Percentiles rank a stretch among this genome's conserved stretches.
Conservation (phyloP, 2,113 vertebrate species). For the Apistogramma diplotaenia region DNA sequence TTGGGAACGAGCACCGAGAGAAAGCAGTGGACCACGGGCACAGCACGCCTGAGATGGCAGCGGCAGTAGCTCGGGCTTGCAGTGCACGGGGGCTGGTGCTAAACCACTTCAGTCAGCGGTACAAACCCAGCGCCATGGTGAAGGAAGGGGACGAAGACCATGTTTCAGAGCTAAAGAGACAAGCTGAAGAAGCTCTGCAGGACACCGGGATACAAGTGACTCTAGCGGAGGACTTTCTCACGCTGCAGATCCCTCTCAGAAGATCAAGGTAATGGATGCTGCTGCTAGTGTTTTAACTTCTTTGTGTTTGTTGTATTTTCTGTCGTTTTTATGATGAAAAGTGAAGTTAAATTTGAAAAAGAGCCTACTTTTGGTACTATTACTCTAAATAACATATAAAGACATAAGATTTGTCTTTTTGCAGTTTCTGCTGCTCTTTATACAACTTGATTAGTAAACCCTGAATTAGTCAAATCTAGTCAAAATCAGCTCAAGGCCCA, state of each 20-base stretch:
- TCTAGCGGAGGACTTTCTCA: constrained; percentile 90
- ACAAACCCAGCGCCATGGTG: constrained; percentile 73
- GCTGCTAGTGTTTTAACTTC: neutral
- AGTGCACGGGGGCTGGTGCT: constrained; percentile 75
- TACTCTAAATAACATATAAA: too few species aligned
- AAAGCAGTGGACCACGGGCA: constrained; percentile 88
- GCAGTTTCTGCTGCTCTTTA: neutral
- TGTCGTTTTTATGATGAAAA: neutral
- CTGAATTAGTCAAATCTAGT: neutral
- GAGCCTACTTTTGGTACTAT: neutral
- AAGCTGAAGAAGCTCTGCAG: constrained; percentile 77
- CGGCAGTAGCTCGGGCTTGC: constrained; percentile 79
- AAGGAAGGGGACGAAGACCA: constrained; percentile 72
- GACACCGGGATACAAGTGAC: constrained; percentile 76
- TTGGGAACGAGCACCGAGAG: constrained; percentile 82
- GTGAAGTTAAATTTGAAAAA: neutral
- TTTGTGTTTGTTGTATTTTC: neutral
- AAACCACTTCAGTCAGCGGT: constrained; percentile 92
- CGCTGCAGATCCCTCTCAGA: constrained; percentile 77
- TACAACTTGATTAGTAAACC: neutral
- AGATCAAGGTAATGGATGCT: constrained; percentile 34
- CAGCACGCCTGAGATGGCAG: constrained; percentile 87
- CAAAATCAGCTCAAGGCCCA: neutral
- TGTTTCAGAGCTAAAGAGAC: constrained; percentile 73
- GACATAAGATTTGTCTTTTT: too few species aligned